Percentiles rank a stretch among this genome's conserved stretches.
Conservation (phyloP, 2,113 vertebrate species). For the Erinaceus europaeus region DNA sequence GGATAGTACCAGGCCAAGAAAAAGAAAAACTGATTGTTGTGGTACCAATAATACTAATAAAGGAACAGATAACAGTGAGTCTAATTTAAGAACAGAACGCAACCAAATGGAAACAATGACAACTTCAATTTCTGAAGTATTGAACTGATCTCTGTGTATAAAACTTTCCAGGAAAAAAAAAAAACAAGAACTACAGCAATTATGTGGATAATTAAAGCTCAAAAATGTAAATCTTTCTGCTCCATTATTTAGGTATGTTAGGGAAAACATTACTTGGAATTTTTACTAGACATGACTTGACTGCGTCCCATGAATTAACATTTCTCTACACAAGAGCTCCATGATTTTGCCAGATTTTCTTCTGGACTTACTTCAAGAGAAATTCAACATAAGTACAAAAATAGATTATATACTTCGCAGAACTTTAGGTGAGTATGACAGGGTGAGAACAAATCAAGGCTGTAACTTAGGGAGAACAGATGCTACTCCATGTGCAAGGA, state of each 20-base stretch:
- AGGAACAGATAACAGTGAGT: background rate
- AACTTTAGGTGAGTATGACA: background rate
- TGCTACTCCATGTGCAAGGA: background rate
- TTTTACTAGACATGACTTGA: conserved; percentile 7
- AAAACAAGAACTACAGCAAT: conserved; percentile 32
- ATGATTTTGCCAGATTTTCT: conserved; percentile 5
- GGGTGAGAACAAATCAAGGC: background rate
- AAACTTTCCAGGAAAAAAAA: conserved; percentile 21
- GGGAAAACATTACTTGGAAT: background rate
- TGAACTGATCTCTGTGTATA: background rate
- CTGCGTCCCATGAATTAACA: background rate
- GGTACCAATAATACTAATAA: background rate
- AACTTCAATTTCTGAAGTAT: background rate
- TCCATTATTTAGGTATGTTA: conserved; percentile 41
- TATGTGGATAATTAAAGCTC: conserved; percentile 53
- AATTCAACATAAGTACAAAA: conserved; percentile 6
- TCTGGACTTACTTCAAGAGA: background rate
- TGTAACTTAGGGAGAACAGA: conserved; percentile 5
- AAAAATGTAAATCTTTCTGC: conserved; percentile 60
- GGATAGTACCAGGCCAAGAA: background rate
- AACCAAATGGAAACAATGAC: background rate
- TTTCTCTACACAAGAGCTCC: background rate
- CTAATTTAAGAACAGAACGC: background rate
- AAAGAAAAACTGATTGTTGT: no score
- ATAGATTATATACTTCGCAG: background rate